phyloP scores from a whole-genome alignment of 2,797 vertebrate species.

The Acipenser ruthenus region DNA sequence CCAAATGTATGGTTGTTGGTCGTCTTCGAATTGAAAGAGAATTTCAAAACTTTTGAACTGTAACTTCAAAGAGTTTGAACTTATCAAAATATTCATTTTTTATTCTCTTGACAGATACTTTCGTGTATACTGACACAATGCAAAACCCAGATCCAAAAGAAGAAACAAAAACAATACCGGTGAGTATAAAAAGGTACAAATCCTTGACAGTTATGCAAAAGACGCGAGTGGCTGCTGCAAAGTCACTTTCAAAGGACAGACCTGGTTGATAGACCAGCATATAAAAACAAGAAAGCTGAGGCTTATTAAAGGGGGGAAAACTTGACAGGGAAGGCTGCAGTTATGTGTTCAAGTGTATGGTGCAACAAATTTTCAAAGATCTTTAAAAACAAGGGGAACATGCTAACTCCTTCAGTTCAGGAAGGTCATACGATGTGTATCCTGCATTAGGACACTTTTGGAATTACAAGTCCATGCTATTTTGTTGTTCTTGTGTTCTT shows the following conservation, averaged over 20 bases:
- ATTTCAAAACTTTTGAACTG: constrained; percentile 43
- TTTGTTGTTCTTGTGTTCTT: too few relatives aligned
- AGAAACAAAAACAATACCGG: constrained; percentile 6
- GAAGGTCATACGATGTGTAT: too few relatives aligned
- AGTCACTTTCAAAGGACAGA: constrained; percentile 47
- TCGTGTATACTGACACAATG: constrained; percentile 38
- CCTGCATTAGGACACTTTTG: too few relatives aligned
- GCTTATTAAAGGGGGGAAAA: constrained; percentile 45
- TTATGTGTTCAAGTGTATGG: too few relatives aligned
- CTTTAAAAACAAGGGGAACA: too few relatives aligned
- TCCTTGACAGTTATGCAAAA: constrained; percentile 25
- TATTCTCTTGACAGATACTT: constrained; percentile 33
- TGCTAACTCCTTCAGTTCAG: too few relatives aligned
- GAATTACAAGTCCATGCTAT: too few relatives aligned
- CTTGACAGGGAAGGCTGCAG: constrained; percentile 39
- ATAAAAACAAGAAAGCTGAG: constrained; percentile 29
- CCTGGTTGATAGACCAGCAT: constrained; percentile 35
- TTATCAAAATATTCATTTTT: constrained; percentile 45
- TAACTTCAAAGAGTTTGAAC: constrained; percentile 53
- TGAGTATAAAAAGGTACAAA: constrained; percentile 20
- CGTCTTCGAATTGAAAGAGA: too few relatives aligned
- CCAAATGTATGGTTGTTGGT: too few relatives aligned
- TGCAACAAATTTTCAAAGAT: too few relatives aligned
- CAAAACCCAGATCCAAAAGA: constrained; percentile 17
- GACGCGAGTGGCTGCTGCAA: constrained; percentile 33